Evolutionary conservation across 2,113 vertebrate genomes (phyloP).

Genomic region (Coptodon bakossiorum): DNA sequence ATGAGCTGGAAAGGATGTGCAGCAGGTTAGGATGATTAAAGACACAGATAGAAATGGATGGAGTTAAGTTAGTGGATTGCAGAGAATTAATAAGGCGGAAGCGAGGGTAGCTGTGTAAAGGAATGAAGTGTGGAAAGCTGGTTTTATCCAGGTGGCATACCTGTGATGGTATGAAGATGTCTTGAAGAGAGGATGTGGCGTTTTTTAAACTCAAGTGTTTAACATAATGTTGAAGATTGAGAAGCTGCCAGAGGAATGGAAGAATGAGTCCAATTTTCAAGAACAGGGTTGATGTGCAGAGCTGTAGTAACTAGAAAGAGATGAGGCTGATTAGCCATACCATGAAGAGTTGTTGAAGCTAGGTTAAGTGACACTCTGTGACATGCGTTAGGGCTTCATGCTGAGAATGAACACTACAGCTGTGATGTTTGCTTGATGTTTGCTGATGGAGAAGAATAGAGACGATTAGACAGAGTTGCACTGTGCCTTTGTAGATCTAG

Average conservation of each 20-base stretch:
- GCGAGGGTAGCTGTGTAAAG: background rate
- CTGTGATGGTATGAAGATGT: background rate
- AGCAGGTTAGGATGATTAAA: background rate
- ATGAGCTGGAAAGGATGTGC: background rate
- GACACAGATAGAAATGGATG: rapidly evolving
- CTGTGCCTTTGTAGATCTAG: background rate
- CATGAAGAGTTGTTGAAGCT: background rate
- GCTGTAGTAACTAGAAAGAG: background rate
- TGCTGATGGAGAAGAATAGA: background rate
- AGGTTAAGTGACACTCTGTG: background rate
- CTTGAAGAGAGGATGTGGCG: rapidly evolving
- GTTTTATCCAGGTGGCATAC: background rate
- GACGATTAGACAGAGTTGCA: background rate
- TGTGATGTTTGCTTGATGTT: background rate
- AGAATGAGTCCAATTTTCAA: background rate
- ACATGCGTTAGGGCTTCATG: background rate
- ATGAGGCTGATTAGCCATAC: background rate
- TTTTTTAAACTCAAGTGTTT: background rate
- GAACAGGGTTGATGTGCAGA: background rate
- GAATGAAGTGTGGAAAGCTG: rapidly evolving
- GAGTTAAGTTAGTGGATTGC: background rate
- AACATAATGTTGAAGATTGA: background rate
- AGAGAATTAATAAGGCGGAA: background rate
- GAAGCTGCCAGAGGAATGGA: background rate
- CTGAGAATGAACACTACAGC: background rate